Base-by-base conservation (phyloP, 1,140 invertebrate species). In the Aethina tumida region DNA sequence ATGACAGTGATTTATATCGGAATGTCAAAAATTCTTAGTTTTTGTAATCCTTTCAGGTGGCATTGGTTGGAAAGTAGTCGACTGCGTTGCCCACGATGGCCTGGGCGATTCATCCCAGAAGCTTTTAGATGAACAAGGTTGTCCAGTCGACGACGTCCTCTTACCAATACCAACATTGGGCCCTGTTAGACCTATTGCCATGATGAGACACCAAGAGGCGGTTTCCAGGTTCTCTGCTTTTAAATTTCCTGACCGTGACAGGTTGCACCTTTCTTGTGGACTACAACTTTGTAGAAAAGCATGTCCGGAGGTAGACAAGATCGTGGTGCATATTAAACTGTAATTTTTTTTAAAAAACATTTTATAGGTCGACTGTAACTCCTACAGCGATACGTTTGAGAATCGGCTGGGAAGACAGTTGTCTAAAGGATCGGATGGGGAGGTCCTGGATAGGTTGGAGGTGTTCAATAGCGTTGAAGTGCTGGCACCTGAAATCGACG, bases 391-490 rank as follows among this genome's bases (percentile, higher is more conserved):
- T 1, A 22, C 14, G 4, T 34, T 13, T 13, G 49, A 53, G n/a
- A 45, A 47, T 19, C 27, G 56, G 20, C 21, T 44, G 6, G 49
- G 43, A 12, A 41, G 49, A 10, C 50, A 63, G 10, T 41, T 70
- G 18, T 63, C 66, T 34, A 66, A 68, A 43, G 64, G 65, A 57
- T 63, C 68, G 13, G 67, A 70, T 43, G 74, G 71, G 9, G 62
- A 72, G 10, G 62, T 79, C 5, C 60, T 84, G 37, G 77, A 81
- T 50, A 66, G 71, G 46, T 63, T 83, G 16, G 77, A 82, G 56
- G 75, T 85, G 3, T 83, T 81, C 52, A 85, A 85, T 48, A 81
- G 79, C 39, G 72, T 84, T 24, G 78, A 82, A 60, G 79, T 85
- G n/a, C 59, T 76, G 38, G 79, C 80, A 1, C 80, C 80, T 2